These are phyloP conservation scores for Eustalomyia histrio DNA, from an alignment of 2,888 invertebrate species.

Conservation along the genomic window DNA sequence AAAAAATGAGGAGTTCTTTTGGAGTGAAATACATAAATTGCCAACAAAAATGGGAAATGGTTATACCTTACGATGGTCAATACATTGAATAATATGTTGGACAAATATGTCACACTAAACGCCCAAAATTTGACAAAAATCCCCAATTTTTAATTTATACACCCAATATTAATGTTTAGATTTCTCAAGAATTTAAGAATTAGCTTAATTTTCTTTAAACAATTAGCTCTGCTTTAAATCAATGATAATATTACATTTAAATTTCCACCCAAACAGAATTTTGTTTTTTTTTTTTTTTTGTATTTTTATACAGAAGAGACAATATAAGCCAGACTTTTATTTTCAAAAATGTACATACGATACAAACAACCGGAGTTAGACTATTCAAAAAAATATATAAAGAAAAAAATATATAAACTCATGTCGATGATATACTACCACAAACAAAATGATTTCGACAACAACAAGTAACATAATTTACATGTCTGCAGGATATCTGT, in stretches of 20 bases:
- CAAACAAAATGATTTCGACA: conserved; percentile 25
- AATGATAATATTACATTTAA: background rate
- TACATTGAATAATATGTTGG: too few relatives aligned
- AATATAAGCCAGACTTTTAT: conserved; percentile 37
- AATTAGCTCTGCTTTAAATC: background rate
- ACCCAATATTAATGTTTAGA: background rate
- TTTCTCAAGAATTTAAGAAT: background rate
- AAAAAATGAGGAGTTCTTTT: too few relatives aligned
- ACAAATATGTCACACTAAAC: too few relatives aligned
- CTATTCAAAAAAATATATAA: background rate
- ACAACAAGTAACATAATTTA: conserved; percentile 69
- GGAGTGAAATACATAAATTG: too few relatives aligned
- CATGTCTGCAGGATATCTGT: conserved; percentile 74
- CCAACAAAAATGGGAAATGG: too few relatives aligned
- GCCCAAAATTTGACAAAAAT: too few relatives aligned
- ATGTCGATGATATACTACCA: conserved; percentile 24
- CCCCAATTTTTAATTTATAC: too few relatives aligned
- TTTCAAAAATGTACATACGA: conserved; percentile 14
- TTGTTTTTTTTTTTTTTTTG: background rate
- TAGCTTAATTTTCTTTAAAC: background rate
- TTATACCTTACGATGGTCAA: too few relatives aligned
- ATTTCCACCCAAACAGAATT: background rate
- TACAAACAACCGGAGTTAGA: conserved; percentile 31
- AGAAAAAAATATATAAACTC: conserved; percentile 11
- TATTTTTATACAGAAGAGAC: conserved; percentile 1